Base-by-base conservation (phyloP, 2,888 invertebrate genomes). In the Troides oblongomaculatus region DNA sequence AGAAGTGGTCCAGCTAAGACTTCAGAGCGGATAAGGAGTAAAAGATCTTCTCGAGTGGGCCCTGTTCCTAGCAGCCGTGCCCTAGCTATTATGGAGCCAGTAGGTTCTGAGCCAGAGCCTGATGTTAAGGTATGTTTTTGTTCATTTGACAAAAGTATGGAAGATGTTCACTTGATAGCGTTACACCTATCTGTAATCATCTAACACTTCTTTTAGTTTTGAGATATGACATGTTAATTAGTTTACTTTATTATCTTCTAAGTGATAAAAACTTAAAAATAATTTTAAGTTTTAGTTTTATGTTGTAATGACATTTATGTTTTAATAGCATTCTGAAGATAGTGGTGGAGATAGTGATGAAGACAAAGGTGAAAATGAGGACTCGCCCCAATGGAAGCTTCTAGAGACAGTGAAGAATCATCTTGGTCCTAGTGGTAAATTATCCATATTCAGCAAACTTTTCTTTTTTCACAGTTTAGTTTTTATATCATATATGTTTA, bases 341-440 rank as follows among this genome's bases (percentile, higher is more conserved):
- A 92, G 92, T 59, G 86, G 75, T 0, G 96, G 94, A 63, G 95
- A 95, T 17, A 95, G 94, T 74, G 94, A 94, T 36, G 94, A 94
- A 66, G 95, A 95, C 57, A 95, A 95, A 69, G 94, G 93, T 50
- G 94, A 94, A 61, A 86, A 90, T 68, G 88, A 90, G 71, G 94
- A 97, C 78, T 96, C 97, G 69, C 97, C 97, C 0, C 96, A 97
- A 79, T 99, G 99, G 98, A 96, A 97, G 74, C 90, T 99, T 0
- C 97, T 97, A 78, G 97, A 98, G 82, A 95, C 96, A 61, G 95
- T 99, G 25, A 95, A 95, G 72, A 90, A 84, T 73, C 86, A 88
- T 71, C 76, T 88, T 62, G 92, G 90, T 1, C 80, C 88, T n/a
- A 90, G 82, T 72, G 93, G 93, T 93, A 79, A 77, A 72, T 64